Evolutionary conservation across 2,888 invertebrate genomes (phyloP), one percentile per base, ranked within the genome.

Genomic region (Malthinus flaveolus): DNA sequence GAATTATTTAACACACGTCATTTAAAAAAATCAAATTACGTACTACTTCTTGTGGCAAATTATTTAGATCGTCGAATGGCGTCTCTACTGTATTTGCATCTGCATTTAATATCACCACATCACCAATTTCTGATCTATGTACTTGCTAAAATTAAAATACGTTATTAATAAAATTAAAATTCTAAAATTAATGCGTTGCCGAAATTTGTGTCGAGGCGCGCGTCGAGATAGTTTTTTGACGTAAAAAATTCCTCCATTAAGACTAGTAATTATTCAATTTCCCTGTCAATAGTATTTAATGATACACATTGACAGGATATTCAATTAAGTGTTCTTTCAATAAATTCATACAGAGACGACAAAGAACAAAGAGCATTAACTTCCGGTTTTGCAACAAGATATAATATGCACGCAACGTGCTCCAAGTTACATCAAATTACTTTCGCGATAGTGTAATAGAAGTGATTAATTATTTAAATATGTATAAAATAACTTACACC

Each of bases 51-150:
- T 86, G 83, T 10, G 98, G 98, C 76, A 99, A 84, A 74, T 87
- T 87, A 73, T 91, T 90, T 63, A 95, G 81, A 82, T 99, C 98
- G 77, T 93, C 88, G 77, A 94, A 95, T 3, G 95, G 94, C 42
- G 93, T 87, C 74, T 86, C 86, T 44, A 98, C 87, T 53, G 85
- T 87, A 76, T 95, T 95, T 56, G 85, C 87, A 81, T 99, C 98
- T 59, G 95, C 93, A 82, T 98, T 91, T 74, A 98, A 84, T 68
- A 97, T 86, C 39, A 97, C 96, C 65, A 96, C 93, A 75, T 98
- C 97, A 33, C 95, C 96, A 59, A 98, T 84, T 79, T 97, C 97
- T 46, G 86, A 85, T 77, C 85, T 85, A 68, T 86, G 85, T 60
- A 93, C 87, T 76, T 82, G 85, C 92, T 92, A 81, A 35, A 83